These are phyloP conservation scores for Intellagama lesueurii DNA, from an alignment of 2,797 vertebrate genomes.

Conservation along the genomic window DNA sequence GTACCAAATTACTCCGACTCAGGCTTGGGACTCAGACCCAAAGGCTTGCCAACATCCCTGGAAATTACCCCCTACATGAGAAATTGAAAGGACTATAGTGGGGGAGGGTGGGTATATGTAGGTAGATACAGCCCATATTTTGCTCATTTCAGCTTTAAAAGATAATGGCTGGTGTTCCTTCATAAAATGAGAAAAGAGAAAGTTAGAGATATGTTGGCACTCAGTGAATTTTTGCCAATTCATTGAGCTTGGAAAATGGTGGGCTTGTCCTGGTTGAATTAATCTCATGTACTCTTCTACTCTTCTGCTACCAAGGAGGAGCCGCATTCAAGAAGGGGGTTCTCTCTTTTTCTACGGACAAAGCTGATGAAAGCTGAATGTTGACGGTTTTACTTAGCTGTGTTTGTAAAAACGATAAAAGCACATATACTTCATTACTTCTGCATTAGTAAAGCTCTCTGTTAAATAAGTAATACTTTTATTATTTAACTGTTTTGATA, in stretches of 20 bases:
- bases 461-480: neutral
- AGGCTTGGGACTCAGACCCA: too few species aligned
- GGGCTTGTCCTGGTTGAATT: neutral
- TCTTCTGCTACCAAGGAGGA: neutral
- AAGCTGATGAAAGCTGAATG: neutral
- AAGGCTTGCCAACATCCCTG: too few species aligned
- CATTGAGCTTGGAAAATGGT: neutral
- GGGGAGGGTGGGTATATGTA: too few species aligned
- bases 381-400: neutral
- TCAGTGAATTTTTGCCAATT: neutral
- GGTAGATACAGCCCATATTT: too few species aligned
- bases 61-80: too few species aligned
- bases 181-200: neutral
- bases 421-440: neutral
- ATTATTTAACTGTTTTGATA: neutral
- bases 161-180: neutral
- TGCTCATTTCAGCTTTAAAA: neutral
- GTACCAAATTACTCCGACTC: too few species aligned
- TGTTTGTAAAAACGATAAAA: neutral
- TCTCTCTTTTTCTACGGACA: neutral
- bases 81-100: too few species aligned
- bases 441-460: neutral
- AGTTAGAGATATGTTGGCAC: neutral
- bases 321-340: neutral
- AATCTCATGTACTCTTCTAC: neutral